Percentiles rank a stretch among this genome's conserved stretches.
These are phyloP conservation scores for Nephrotoma guestfalica DNA, from an alignment of 2,888 invertebrate genomes.

Conservation along the genomic window DNA sequence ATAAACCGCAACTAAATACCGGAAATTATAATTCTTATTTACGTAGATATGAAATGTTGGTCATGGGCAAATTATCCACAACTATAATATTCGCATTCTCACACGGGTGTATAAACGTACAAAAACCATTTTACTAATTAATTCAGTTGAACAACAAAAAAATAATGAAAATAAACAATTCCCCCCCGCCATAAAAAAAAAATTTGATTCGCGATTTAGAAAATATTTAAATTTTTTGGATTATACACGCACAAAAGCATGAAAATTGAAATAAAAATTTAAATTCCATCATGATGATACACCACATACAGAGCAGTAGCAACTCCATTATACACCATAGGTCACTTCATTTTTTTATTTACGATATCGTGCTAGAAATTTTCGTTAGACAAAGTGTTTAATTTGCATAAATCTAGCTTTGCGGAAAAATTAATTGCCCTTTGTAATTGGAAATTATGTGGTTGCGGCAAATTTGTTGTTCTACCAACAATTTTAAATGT, in stretches of 20 bases:
- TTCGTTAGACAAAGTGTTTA: too few relatives aligned
- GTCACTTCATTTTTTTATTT: too few relatives aligned
- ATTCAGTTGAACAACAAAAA: background rate
- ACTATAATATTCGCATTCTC: background rate
- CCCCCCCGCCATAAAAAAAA: background rate
- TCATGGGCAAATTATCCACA: background rate
- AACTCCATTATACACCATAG: too few relatives aligned
- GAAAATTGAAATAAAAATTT: background rate
- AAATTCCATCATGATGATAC: background rate
- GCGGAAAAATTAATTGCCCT: too few relatives aligned
- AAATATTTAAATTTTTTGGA: background rate
- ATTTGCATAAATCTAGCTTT: too few relatives aligned
- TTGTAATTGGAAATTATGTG: too few relatives aligned
- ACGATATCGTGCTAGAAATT: too few relatives aligned
- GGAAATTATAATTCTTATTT: background rate
- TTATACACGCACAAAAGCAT: background rate
- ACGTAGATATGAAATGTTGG: background rate
- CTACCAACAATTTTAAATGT: too few relatives aligned
- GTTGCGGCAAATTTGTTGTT: too few relatives aligned
- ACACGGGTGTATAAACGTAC: background rate
- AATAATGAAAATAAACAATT: background rate
- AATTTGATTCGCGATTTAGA: background rate
- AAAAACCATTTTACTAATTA: background rate
- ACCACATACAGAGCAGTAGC: background rate
- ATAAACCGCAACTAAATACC: background rate